phyloP scores from a whole-genome alignment of 1,140 invertebrate species.

The Zaprionus kolodkinae region DNA sequence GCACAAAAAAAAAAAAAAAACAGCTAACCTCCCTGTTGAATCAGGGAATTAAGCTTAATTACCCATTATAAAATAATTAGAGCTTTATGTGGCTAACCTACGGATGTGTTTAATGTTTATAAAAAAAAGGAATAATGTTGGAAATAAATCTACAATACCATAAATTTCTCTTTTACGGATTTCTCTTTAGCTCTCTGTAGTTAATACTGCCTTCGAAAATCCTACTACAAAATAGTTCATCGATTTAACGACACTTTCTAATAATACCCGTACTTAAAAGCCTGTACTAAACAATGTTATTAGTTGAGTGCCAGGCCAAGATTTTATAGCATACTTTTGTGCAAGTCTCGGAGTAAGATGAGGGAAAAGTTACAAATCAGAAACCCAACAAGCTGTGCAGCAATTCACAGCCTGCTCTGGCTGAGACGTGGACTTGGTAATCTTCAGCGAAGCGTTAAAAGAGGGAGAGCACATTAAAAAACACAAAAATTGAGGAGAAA shows the following conservation, averaged over 20 bases:
- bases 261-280: background rate
- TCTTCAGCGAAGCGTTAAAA: conserved; percentile 60
- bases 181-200: too few species aligned
- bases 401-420: conserved; percentile 51
- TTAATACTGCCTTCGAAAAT: too few species aligned
- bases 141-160: too few species aligned
- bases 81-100: background rate
- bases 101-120: background rate
- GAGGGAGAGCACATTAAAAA: conserved; percentile 38
- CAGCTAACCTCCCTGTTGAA: background rate
- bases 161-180: too few species aligned
- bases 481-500: conserved; percentile 15
- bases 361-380: conserved; percentile 58
- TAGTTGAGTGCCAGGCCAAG: conserved; percentile 11
- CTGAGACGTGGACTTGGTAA: conserved; percentile 40
- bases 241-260: background rate
- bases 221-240: background rate
- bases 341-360: conserved; percentile 23
- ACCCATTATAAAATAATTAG: background rate
- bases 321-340: conserved; percentile 43
- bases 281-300: conserved; percentile 17
- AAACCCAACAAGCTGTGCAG: conserved; percentile 74
- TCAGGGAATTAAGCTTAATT: background rate
- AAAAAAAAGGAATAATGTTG: too few species aligned
- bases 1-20: background rate